Evolutionary conservation across 2,888 invertebrate genomes (phyloP).

Genomic region (Pharmacophagus antenor): DNA sequence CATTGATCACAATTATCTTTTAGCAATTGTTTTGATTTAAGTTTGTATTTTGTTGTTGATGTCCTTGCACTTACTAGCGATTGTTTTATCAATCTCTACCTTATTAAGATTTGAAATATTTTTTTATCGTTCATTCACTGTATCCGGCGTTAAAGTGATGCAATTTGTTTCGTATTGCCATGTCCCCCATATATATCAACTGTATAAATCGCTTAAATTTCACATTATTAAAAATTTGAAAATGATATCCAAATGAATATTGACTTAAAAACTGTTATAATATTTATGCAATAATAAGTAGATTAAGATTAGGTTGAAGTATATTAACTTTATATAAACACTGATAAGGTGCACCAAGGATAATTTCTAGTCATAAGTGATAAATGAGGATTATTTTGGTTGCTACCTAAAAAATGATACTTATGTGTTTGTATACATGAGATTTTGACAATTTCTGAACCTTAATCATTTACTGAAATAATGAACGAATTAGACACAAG

Average conservation of each 20-base stretch:
- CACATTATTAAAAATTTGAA: neutral
- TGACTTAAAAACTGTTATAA: too few relatives aligned
- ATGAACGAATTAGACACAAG: too few relatives aligned
- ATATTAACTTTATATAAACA: conserved; percentile 19
- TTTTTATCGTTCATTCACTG: neutral
- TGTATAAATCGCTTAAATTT: too few relatives aligned
- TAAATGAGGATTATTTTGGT: conserved; percentile 17
- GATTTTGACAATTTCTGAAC: neutral
- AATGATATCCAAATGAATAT: too few relatives aligned
- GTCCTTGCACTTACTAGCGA: neutral
- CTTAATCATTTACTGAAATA: neutral
- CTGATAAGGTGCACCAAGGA: conserved; percentile 15
- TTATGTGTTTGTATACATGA: too few relatives aligned
- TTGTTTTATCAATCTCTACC: neutral
- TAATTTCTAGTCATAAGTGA: conserved; percentile 12
- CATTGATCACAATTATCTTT: neutral
- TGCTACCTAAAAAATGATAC: conserved; percentile 12
- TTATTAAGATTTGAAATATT: neutral
- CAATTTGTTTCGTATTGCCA: neutral
- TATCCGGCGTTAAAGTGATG: neutral
- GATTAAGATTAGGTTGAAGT: conserved; percentile 22
- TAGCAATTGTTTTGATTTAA: neutral
- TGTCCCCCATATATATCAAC: too few relatives aligned
- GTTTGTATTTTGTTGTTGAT: neutral
- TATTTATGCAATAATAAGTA: neutral